Evolutionary conservation across 1,140 invertebrate species (phyloP), one percentile per base, ranked within the genome.

Genomic region (Bombus confusus): DNA sequence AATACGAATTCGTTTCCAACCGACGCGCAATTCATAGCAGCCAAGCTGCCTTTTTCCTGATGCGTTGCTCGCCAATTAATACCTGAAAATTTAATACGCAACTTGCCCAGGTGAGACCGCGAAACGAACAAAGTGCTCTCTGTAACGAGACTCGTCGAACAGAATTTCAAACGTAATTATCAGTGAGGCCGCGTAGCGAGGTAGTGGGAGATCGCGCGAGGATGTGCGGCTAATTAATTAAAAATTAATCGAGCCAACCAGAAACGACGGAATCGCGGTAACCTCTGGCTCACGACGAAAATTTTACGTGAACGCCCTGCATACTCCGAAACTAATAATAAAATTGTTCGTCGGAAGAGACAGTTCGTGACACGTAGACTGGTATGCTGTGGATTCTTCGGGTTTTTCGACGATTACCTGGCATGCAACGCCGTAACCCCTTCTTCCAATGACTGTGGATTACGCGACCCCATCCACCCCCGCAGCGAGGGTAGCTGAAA

Each of bases 261-360:
- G 18, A 85, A 57, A 77, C 59, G 79, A 72, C 39, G 31, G 37
- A 69, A 37, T 43, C 37, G 66, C 39, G 62, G 41, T 39, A 66
- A 57, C 73, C 43, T 41, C n/a, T 31, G 34, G 41, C 22, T 52
- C 64, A 71, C 37, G 37, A 22, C 25, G 68, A 13, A 28, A 12
- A n/a, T 72, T 72, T 5, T 34, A 12, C 3, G 22, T 1, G 37
- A 39, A 18, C 57, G 28, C 43, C 72, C 37, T 18, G 73, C 79
- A 82, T 89, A 69, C 87, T 79, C 6, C 1, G 71, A 74, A 59
- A 86, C 71, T 89, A 75, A 74, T 89, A 82, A 88, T 86, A 88
- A 89, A 89, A 88, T 89, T 81, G 79, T 86, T 82, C 68, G 37
- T 47, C 18, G 5, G n/a, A 28, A 28, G 25, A 37, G 79, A 25